Conservation (phyloP, 2,888 invertebrate genomes). For the Stenichneumon culpator region DNA sequence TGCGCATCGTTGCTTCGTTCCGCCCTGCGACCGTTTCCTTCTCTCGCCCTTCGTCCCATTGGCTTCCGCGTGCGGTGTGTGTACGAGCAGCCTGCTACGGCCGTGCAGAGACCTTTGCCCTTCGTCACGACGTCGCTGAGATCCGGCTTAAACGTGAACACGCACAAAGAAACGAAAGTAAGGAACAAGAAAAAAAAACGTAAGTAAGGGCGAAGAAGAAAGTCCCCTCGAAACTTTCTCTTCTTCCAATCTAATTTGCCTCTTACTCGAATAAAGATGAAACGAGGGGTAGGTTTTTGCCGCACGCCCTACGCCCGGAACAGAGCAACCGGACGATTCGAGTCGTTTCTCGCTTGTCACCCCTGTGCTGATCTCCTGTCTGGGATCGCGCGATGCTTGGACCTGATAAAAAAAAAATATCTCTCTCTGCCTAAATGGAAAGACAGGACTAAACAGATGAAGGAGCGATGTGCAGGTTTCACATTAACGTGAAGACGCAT, state of each 20-base stretch:
- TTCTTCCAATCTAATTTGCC: conserved; percentile 68
- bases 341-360: conserved; percentile 23
- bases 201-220: background rate
- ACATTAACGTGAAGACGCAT: background rate
- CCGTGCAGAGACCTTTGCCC: background rate
- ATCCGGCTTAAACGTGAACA: conserved; percentile 45
- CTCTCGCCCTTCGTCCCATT: conserved; percentile 8
- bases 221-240: conserved; percentile 64
- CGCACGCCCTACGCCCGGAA: background rate
- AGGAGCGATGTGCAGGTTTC: conserved; percentile 14
- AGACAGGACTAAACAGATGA: conserved; percentile 26
- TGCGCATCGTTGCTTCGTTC: conserved; percentile 47
- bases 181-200: conserved; percentile 5
- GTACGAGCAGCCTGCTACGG: background rate
- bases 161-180: background rate
- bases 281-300: conserved; percentile 32
- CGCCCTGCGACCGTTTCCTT: background rate
- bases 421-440: background rate
- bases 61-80: background rate
- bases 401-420: conserved; percentile 8
- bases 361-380: background rate
- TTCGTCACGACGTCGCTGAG: conserved; percentile 19
- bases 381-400: background rate
- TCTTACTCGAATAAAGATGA: conserved; percentile 64
- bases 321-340: conserved; percentile 5